These are phyloP conservation scores for Sphaerophoria taeniata DNA, from an alignment of 2,888 invertebrate species.

Conservation along the genomic window DNA sequence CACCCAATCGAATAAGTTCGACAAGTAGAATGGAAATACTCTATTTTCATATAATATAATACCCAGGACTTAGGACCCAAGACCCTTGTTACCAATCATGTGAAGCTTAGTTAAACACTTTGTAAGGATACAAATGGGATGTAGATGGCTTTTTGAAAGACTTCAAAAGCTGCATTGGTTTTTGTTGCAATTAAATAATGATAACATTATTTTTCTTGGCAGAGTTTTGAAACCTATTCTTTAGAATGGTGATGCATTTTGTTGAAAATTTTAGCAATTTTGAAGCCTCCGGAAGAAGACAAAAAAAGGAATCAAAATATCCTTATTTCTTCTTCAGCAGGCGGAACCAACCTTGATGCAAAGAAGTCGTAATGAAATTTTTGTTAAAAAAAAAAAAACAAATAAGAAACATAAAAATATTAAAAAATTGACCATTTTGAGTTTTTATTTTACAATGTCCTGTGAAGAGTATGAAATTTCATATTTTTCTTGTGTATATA, in stretches of 20 bases:
- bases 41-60: slow-evolving; percentile 43
- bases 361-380: slow-evolving; percentile 15
- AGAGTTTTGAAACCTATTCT: not conserved
- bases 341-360: slow-evolving; percentile 19
- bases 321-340: not conserved
- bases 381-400: not conserved
- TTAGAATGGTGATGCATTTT: not conserved
- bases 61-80: slow-evolving; percentile 20
- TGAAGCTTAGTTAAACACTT: slow-evolving; percentile 7
- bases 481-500: not conserved
- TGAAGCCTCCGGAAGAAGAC: not conserved
- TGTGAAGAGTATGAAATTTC: slow-evolving; percentile 1
- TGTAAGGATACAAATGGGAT: slow-evolving; percentile 3
- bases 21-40: not conserved
- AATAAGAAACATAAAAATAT: slow-evolving; percentile 8
- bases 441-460: not conserved
- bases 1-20: slow-evolving; percentile 56
- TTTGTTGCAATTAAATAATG: slow-evolving; percentile 4
- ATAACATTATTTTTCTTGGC: not conserved
- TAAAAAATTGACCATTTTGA: slow-evolving; percentile 4
- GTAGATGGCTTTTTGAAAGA: not conserved
- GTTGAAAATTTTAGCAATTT: slow-evolving; percentile 12
- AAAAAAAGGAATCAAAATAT: not conserved
- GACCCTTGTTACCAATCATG: slow-evolving; percentile 4
- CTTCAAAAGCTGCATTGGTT: too few species aligned